These are phyloP conservation scores for Sander lucioperca DNA, from an alignment of 2,113 vertebrate species.

Conservation along the genomic window DNA sequence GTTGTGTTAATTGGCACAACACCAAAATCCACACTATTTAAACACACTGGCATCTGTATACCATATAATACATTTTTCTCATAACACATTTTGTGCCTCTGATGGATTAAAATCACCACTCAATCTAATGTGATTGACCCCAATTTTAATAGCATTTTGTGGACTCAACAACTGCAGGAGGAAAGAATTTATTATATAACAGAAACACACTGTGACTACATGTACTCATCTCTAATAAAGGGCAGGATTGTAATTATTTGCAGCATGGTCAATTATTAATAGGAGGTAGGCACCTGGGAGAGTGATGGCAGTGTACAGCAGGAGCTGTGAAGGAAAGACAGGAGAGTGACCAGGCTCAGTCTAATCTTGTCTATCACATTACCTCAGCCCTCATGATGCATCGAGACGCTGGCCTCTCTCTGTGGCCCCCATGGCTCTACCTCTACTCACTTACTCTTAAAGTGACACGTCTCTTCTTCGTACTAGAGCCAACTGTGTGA, in stretches of 20 bases:
- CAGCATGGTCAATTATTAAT: conserved; percentile 65
- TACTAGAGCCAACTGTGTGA: not conserved
- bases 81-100: not conserved
- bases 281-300: conserved; percentile 45
- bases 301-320: conserved; percentile 36
- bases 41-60: not conserved
- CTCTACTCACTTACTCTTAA: conserved; percentile 49
- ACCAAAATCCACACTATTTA: not conserved
- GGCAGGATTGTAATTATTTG: conserved; percentile 64
- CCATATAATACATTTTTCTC: not conserved
- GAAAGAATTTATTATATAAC: conserved; percentile 30
- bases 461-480: conserved; percentile 23
- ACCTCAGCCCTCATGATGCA: conserved; percentile 57
- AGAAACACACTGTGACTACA: conserved; percentile 31
- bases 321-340: conserved; percentile 31
- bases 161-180: conserved; percentile 28
- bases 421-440: conserved; percentile 33
- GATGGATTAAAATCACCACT: conserved; percentile 52
- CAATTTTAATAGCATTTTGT: conserved; percentile 43
- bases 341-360: conserved; percentile 36
- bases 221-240: conserved; percentile 52
- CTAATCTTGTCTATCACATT: conserved; percentile 67
- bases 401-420: conserved; percentile 52
- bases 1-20: not conserved
- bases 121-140: conserved; percentile 56